Evolutionary conservation across 1,140 invertebrate genomes (phyloP).

Genomic region (Pomacea maculata): DNA sequence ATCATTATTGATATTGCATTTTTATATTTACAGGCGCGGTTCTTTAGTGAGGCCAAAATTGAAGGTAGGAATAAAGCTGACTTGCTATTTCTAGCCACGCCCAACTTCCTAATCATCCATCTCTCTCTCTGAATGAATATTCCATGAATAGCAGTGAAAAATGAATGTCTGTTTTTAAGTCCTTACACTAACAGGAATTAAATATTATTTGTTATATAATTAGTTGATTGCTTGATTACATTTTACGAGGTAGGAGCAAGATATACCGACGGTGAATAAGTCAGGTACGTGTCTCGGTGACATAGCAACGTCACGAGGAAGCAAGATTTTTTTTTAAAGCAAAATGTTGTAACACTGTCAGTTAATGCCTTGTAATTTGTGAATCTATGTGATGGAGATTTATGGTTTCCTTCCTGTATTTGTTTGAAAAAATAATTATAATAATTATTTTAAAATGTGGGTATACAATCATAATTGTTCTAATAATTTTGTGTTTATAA

Average conservation of each 20-base stretch:
- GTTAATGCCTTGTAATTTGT: neutral
- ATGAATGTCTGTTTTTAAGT: too few relatives aligned
- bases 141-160: too few relatives aligned
- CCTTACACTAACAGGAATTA: too few relatives aligned
- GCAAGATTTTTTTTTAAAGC: too few relatives aligned
- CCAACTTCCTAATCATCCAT: neutral
- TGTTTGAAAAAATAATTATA: neutral
- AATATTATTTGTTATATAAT: too few relatives aligned
- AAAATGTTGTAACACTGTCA: neutral
- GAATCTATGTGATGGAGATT: neutral
- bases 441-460: conserved; percentile 1
- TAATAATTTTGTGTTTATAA: conserved; percentile 16
- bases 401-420: neutral
- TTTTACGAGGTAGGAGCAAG: too few relatives aligned
- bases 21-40: conserved; percentile 63
- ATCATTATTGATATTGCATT: neutral
- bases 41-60: conserved; percentile 68
- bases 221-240: too few relatives aligned
- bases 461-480: neutral
- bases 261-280: too few relatives aligned
- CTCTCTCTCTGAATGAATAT: too few relatives aligned
- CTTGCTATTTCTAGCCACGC: conserved; percentile 2
- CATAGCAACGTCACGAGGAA: too few relatives aligned
- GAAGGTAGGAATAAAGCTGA: conserved; percentile 62
- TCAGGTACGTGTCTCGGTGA: too few relatives aligned